Base-by-base conservation (phyloP, 1,140 invertebrate species). In the Heliothis virescens region DNA sequence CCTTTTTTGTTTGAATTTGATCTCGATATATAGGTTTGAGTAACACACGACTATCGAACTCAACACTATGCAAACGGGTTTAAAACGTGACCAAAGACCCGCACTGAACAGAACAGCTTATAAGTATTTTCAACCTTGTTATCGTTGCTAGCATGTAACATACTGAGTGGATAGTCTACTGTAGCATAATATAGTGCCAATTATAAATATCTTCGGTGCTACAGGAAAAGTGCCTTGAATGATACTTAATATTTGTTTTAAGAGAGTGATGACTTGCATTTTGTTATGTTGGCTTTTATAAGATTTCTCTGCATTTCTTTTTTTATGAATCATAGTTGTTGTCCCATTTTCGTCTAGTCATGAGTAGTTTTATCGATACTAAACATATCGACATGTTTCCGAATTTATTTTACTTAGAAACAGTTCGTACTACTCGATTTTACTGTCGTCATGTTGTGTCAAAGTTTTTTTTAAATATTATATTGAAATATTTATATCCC, bases 1-100 rank as follows among this genome's bases (percentile, higher is more conserved):
- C 71, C 71, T 53, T 50, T 65, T 77, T 77, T 77, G 74, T 65
- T 75, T 62, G 41, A 60, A 62, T 62, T 75, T 75, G 72, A 75
- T 75, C 72, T 75, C 72, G 57, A 50, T 62, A 16, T 41, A 41
- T 52, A 47, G 16, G 62, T 18, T n/a, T 63, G 41, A 50, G 34
- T 41, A 7, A 41, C 9, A 21, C 26, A 48, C n/a, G 18, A 29
- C 59, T 41, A 29, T 34, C 16, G 18, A n/a, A 59, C 10, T 18
- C 53, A 52, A 59, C 18, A 73, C 29, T 63, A 47, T 41, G 16
- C 15, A 47, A 18, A 18, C 9, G 16, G 7, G 53, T 16, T 57
- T 5, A 5, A 57, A 16, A 18, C n/a, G n/a, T 57, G 16, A 53
- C 55, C 16, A 57, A n/a, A n/a, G n/a, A n/a, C n/a, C n/a, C n/a